A percentile compares a stretch with the other conserved stretches of the same genome.
Conservation (phyloP, 2,888 invertebrate genomes). For the Teinopalpus imperialis region DNA sequence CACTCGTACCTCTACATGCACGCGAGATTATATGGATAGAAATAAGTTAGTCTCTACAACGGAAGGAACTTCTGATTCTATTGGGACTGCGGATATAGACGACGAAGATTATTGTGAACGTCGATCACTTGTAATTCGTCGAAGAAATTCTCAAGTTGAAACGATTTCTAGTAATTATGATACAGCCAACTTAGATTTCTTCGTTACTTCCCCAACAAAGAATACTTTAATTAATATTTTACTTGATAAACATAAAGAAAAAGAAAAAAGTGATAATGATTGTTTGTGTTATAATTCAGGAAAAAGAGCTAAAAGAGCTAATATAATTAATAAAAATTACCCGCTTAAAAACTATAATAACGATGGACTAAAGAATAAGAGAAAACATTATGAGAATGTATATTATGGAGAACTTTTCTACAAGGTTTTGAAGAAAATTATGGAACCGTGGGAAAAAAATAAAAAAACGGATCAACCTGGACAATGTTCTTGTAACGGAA, state of each 20-base stretch:
- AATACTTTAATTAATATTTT: background rate
- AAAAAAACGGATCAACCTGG: constrained; percentile 22
- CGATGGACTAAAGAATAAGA: constrained; percentile 19
- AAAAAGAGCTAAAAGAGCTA: constrained; percentile 15
- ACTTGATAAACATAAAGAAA: background rate
- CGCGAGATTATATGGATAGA: constrained; percentile 60
- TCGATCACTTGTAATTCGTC: constrained; percentile 52
- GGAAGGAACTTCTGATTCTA: constrained; percentile 23
- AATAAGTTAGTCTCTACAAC: constrained; percentile 51
- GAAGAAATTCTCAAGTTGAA: constrained; percentile 41
- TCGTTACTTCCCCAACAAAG: background rate
- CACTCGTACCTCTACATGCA: constrained; percentile 70
- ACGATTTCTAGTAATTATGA: constrained; percentile 16
- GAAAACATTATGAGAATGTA: constrained; percentile 25
- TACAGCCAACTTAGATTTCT: background rate
- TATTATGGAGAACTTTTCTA: constrained; percentile 47
- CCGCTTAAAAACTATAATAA: constrained; percentile 20
- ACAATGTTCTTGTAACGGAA: constrained; percentile 26
- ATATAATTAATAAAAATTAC: background rate
- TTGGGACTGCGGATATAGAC: constrained; percentile 31
- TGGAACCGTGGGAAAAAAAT: constrained; percentile 33
- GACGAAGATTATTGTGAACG: constrained; percentile 72
- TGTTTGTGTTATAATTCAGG: constrained; percentile 20
- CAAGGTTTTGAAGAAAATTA: constrained; percentile 41
- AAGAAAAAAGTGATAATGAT: background rate